These are phyloP conservation scores for Esox masquinongy DNA, from an alignment of 2,797 vertebrate genomes.

Conservation along the genomic window DNA sequence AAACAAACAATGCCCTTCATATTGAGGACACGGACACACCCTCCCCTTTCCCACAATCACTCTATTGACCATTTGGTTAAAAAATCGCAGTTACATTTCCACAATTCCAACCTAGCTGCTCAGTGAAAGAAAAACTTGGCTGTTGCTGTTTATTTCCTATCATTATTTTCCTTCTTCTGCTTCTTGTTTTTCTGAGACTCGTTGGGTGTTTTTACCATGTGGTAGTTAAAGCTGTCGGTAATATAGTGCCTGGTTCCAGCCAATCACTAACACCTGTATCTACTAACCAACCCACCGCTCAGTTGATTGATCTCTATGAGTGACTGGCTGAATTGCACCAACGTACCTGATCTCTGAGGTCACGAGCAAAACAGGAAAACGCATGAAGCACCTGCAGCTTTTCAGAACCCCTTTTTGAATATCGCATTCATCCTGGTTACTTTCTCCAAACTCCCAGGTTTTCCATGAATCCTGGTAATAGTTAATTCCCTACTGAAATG, in stretches of 20 bases:
- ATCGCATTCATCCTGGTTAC: not conserved
- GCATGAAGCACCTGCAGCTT: not conserved
- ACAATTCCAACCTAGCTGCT: constrained; percentile 56
- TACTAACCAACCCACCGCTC: not conserved
- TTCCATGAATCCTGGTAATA: not conserved
- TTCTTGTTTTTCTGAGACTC: constrained; percentile 60
- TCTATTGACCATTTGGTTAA: constrained; percentile 73
- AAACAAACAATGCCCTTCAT: not conserved
- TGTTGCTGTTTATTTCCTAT: constrained; percentile 40
- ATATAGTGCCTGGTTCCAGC: not conserved
- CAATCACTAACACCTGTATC: not conserved
- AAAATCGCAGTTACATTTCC: constrained; percentile 78
- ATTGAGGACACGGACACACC: constrained; percentile 15
- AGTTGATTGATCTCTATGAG: not conserved
- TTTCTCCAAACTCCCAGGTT: not conserved
- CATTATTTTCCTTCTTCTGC: constrained; percentile 32
- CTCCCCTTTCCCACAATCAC: not conserved
- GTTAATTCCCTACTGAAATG: not conserved
- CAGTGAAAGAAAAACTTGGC: constrained; percentile 36
- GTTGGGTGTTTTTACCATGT: constrained; percentile 53
- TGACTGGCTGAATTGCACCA: not conserved
- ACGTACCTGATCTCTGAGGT: not conserved
- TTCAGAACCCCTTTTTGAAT: not conserved
- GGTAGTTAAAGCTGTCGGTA: not conserved
- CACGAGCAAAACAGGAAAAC: not conserved